Conservation (phyloP, 2,888 invertebrate species). For the Priocnemis perturbator region DNA sequence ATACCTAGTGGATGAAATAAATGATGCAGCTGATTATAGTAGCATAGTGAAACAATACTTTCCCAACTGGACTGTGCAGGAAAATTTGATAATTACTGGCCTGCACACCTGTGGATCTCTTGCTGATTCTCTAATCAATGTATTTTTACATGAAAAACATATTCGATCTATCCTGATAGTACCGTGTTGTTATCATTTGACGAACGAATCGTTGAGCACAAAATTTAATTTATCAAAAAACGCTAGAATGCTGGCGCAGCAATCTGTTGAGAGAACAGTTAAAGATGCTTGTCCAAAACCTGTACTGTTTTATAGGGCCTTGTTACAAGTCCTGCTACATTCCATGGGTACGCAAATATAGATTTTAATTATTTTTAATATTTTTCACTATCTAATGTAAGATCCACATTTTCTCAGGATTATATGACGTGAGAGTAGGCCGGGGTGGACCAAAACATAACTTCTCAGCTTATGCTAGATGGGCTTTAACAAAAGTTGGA, state of each 20-base stretch:
- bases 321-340: constrained; percentile 80
- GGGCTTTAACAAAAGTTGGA: constrained; percentile 81
- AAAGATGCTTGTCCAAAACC: constrained; percentile 79
- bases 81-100: constrained; percentile 78
- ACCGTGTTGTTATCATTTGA: constrained; percentile 93
- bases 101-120: constrained; percentile 94
- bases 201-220: constrained; percentile 76
- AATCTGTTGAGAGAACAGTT: constrained; percentile 85
- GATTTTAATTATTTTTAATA: constrained; percentile 4
- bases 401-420: constrained; percentile 61
- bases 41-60: constrained; percentile 58
- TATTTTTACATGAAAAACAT: constrained; percentile 79
- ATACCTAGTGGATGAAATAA: constrained; percentile 62
- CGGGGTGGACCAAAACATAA: constrained; percentile 79
- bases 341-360: constrained; percentile 57
- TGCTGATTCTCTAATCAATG: constrained; percentile 83
- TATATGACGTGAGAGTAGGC: constrained; percentile 79
- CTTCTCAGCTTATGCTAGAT: constrained; percentile 84
- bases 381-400: constrained; percentile 9
- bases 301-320: constrained; percentile 85
- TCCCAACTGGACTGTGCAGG: constrained; percentile 48
- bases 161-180: constrained; percentile 85
- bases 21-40: constrained; percentile 64
- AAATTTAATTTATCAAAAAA: constrained; percentile 75
- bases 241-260: constrained; percentile 90